Base-by-base conservation (phyloP, 2,888 invertebrate genomes). In the Drosophila sordidula region DNA sequence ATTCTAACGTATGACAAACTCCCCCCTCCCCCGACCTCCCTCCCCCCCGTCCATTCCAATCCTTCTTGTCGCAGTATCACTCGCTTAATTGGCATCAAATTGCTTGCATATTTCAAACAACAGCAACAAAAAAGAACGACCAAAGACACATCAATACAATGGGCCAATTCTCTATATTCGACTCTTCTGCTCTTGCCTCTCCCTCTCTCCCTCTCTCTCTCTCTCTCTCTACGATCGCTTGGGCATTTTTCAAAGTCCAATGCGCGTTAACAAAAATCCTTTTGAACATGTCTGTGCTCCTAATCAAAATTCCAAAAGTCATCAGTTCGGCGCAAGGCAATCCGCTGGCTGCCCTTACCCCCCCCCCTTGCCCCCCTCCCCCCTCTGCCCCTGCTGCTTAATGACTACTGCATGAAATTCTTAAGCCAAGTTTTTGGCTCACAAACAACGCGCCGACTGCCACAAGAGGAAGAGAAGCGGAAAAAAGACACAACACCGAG, bases 221-320 rank as follows among this genome's bases (percentile, higher is more conserved):
- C 41, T 38, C 49, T 25, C 26, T 29, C 56, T 25, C n/a, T 11
- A 29, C 8, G 22, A 16, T 39, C 26, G 44, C 44, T 47, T 45
- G 45, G 50, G 72, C 72, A 85, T 85, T 84, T 85, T 87, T 85
- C 89, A 85, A 85, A 85, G 89, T 85, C 85, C 85, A 47, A 87
- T 68, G 89, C 85, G 85, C 85, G 85, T 85, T 85, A 85, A 85
- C 87, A 85, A 85, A 85, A 85, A 85, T 85, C 85, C 85, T 85
- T 84, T 85, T 87, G 89, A 84, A 85, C 85, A 85, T 85, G 85
- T 82, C 81, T 84, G 81, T 89, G 89, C 86, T 85, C 89, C 85
- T 85, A 85, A 85, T 85, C 85, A 85, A 85, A 85, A 85, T 85
- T 85, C 85, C 85, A 87, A 89, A 89, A 85, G 85, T 89, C 85